Evolutionary conservation across 2,797 vertebrate species (phyloP).

Genomic region (Oophaga sylvatica): DNA sequence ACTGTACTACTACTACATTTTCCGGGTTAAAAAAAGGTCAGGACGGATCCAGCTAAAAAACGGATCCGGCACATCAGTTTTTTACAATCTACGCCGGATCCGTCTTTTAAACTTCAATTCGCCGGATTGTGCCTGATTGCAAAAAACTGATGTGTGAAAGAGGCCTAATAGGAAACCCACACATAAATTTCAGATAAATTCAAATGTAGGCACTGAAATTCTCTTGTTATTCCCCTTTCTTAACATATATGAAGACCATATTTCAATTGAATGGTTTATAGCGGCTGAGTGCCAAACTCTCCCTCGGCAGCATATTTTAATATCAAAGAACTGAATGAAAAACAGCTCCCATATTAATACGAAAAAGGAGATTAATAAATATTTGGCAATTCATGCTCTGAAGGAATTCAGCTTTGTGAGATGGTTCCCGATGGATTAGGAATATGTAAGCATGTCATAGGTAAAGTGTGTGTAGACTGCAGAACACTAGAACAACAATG

Average conservation of each 20-base stretch:
- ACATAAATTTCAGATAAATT: not conserved
- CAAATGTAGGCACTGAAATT: not conserved
- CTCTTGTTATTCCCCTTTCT: not conserved
- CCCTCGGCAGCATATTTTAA: not conserved
- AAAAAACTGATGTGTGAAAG: no score
- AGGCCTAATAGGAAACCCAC: not conserved
- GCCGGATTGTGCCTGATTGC: no score
- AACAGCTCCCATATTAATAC: not conserved
- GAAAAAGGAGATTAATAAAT: slow-evolving; percentile 29
- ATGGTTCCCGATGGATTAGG: not conserved
- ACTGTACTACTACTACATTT: no score
- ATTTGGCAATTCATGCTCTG: not conserved
- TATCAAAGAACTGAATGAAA: slow-evolving; percentile 12
- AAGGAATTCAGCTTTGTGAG: slow-evolving; percentile 20
- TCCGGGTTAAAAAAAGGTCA: no score
- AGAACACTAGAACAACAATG: not conserved
- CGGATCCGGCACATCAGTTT: no score
- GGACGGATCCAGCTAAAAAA: no score
- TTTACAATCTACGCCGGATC: no score
- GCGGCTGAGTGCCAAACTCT: not conserved
- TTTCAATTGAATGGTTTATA: slow-evolving; percentile 22
- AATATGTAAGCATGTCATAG: not conserved
- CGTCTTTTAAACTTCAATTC: no score
- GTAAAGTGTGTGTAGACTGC: not conserved
- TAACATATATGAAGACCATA: slow-evolving; percentile 8